Evolutionary conservation across 1,140 invertebrate genomes (phyloP), one percentile per base, ranked within the genome.

Genomic region (Drosophila parvula): DNA sequence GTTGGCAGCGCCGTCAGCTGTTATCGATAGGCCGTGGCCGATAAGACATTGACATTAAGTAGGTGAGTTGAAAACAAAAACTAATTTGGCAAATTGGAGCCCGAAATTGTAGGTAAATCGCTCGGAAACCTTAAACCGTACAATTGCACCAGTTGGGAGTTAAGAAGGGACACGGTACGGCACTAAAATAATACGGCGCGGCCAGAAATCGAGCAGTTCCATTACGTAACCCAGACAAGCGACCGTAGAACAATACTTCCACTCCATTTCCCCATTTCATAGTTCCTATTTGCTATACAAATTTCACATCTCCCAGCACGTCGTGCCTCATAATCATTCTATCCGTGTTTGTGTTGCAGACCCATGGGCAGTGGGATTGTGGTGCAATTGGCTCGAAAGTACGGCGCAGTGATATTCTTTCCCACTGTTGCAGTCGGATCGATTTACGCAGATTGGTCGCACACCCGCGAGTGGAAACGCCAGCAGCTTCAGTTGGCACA

Each of bases 381-480:
- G 60, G 62, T 71, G 43, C 82, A 80, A 57, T 59, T 91, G 69
- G 84, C 90, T 75, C 86, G 92, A 58, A 93, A 93, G 79, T 96
- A 96, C 92, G 92, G 94, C 56, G 84, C 93, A 69, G 94, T 94
- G 71, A 93, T 95, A 69, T 79, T 95, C 58, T 95, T 96, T 80
- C 96, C 96, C 22, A 93, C 93, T 14, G 27, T 95, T 73, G 81
- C 93, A 43, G 83, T 91, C 22, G 70, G 90, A 43, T 81, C 93
- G 3, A 96, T 97, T 77, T 96, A 93, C 90, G 93, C 94, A 8
- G 96, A 97, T 90, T 95, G 94, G 92, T 93, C 90, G 45, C 94
- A 94, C 69, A 97, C 96, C 2, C 93, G 93, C 74, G 91, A 94
- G 91, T 97, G 95, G 94, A 96, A 97, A 82, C 81, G 83, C 32